Percentiles rank a stretch among this genome's conserved stretches.
These are phyloP conservation scores for Poecilobothrus nobilitatus DNA, from an alignment of 2,888 invertebrate species.

Conservation along the genomic window DNA sequence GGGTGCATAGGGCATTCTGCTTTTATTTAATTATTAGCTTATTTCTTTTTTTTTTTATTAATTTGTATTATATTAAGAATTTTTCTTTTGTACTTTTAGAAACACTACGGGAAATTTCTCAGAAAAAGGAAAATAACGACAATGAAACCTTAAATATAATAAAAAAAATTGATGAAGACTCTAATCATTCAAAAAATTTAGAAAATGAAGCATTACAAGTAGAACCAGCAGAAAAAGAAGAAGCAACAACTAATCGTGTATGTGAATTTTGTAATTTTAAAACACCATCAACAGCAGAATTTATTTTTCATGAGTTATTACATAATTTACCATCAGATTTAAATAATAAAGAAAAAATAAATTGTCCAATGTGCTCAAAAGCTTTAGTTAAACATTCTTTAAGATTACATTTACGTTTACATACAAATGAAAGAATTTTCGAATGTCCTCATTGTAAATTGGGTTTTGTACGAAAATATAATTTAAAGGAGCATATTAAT, in stretches of 20 bases:
- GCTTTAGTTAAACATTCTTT: conserved; percentile 57
- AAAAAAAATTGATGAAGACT: too few relatives aligned
- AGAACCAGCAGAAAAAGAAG: conserved; percentile 29
- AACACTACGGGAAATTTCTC: too few relatives aligned
- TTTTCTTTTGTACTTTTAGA: too few relatives aligned
- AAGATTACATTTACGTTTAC: conserved; percentile 59
- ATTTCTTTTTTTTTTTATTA: too few relatives aligned
- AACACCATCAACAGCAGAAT: conserved; percentile 59
- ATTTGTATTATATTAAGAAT: too few relatives aligned
- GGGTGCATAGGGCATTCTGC: too few relatives aligned
- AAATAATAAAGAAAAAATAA: conserved; percentile 30
- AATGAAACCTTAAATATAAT: too few relatives aligned
- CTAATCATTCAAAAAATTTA: too few relatives aligned
- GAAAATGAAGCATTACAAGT: neutral
- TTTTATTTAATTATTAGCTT: too few relatives aligned
- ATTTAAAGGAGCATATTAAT: conserved; percentile 54
- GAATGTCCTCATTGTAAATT: conserved; percentile 55
- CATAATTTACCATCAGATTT: conserved; percentile 44
- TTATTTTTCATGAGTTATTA: conserved; percentile 62
- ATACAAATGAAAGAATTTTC: conserved; percentile 66
- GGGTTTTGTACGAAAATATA: conserved; percentile 58
- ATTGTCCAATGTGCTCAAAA: conserved; percentile 61
- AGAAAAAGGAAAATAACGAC: too few relatives aligned
- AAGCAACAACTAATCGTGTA: conserved; percentile 22
- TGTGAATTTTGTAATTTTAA: conserved; percentile 15